Conservation (phyloP, 2,888 invertebrate genomes). For the Slavum lentiscoides region DNA sequence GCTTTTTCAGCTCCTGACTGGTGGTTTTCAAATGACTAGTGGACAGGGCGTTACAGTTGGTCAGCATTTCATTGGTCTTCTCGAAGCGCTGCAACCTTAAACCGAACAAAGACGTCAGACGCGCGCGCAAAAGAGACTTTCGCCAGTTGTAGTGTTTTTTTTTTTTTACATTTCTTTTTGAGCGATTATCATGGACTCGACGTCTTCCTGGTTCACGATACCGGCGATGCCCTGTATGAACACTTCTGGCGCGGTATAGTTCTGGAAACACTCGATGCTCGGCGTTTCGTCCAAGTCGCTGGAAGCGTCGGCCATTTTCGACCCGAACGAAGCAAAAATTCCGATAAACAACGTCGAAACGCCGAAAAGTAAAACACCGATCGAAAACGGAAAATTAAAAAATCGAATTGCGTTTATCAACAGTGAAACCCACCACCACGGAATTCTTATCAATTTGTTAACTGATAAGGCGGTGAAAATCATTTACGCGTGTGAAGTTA, state of each 20-base stretch:
- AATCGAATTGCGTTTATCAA: not conserved
- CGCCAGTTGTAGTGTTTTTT: too few relatives aligned
- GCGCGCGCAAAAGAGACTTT: too few relatives aligned
- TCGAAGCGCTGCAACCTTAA: constrained; percentile 91
- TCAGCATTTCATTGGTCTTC: constrained; percentile 98
- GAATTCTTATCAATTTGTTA: too few relatives aligned
- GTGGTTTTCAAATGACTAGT: constrained; percentile 83
- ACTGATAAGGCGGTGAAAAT: too few relatives aligned
- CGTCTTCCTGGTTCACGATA: constrained; percentile 87
- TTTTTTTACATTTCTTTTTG: constrained; percentile 83
- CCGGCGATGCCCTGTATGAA: constrained; percentile 91
- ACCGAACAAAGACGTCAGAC: constrained; percentile 10
- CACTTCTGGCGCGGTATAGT: constrained; percentile 86
- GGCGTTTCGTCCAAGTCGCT: constrained; percentile 46
- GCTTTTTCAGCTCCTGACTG: constrained; percentile 85
- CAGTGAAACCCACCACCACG: too few relatives aligned
- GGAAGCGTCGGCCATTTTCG: constrained; percentile 12
- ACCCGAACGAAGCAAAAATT: not conserved
- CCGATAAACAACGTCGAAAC: not conserved
- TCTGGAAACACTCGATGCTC: constrained; percentile 86
- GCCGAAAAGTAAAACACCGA: not conserved
- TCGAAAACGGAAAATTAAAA: not conserved
- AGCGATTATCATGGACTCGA: constrained; percentile 84
- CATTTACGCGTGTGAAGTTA: too few relatives aligned
- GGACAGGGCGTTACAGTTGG: constrained; percentile 94